phyloP scores from a whole-genome alignment of 2,113 vertebrate genomes.

The Apaloderma vittatum region DNA sequence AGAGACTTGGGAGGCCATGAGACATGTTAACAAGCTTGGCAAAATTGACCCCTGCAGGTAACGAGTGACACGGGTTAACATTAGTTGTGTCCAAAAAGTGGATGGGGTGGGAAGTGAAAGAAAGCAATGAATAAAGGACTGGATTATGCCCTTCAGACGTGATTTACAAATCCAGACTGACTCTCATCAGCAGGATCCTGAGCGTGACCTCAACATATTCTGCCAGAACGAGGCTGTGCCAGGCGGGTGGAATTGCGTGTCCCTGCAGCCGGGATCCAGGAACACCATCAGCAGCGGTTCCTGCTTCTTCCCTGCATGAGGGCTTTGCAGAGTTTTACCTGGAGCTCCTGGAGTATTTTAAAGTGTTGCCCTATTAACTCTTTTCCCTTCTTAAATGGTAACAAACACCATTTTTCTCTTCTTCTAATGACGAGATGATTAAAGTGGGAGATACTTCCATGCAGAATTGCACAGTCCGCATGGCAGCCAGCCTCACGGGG shows the following conservation, averaged over 20 bases:
- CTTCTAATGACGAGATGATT: neutral
- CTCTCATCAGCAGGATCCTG: neutral
- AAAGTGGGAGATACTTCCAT: neutral
- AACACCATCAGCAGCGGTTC: rapidly evolving
- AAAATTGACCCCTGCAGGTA: neutral
- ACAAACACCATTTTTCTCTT: rapidly evolving
- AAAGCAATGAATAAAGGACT: neutral
- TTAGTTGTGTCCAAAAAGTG: neutral
- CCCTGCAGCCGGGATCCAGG: rapidly evolving
- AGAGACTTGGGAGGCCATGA: neutral
- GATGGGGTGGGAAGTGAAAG: neutral
- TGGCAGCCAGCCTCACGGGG: neutral
- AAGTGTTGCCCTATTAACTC: neutral
- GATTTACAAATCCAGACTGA: neutral
- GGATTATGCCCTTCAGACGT: neutral
- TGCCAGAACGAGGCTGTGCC: neutral
- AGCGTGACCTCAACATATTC: rapidly evolving
- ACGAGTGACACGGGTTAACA: rapidly evolving
- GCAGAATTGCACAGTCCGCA: neutral
- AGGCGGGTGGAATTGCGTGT: rapidly evolving
- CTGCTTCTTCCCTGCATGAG: no score
- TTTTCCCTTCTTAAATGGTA: neutral
- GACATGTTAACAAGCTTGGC: rapidly evolving
- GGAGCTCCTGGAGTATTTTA: neutral
- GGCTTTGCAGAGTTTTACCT: neutral